A percentile compares a stretch with the other conserved stretches of the same genome.
Conservation (phyloP, 1,140 invertebrate genomes). For the Drosophila insularis region DNA sequence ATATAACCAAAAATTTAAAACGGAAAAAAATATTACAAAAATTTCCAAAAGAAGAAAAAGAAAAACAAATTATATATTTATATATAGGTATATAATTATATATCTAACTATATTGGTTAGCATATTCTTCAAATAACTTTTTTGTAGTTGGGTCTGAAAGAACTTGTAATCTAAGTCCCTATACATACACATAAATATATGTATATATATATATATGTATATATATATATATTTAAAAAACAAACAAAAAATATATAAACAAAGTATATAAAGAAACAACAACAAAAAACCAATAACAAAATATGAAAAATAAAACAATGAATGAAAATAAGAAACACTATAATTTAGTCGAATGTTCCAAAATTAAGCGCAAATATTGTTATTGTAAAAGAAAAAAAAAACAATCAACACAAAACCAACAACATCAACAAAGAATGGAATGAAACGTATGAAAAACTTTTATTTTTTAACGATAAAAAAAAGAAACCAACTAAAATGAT, state of each 20-base stretch:
- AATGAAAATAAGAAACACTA: conserved; percentile 32
- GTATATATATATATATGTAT: conserved; percentile 10
- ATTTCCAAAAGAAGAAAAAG: not conserved
- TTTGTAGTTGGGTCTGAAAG: conserved; percentile 55
- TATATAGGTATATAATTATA: conserved; percentile 7
- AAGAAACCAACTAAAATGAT: conserved; percentile 24
- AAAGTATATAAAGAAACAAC: conserved; percentile 46
- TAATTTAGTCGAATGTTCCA: conserved; percentile 63
- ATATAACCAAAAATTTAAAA: conserved; percentile 11
- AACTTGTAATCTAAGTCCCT: conserved; percentile 63
- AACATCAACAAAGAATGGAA: conserved; percentile 11
- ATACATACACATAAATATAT: conserved; percentile 21
- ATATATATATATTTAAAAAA: too few species aligned
- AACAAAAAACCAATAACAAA: conserved; percentile 41
- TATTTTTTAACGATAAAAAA: conserved; percentile 17
- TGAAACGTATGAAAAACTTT: conserved; percentile 29
- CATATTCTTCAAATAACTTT: conserved; percentile 15
- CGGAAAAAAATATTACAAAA: not conserved
- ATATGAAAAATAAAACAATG: conserved; percentile 28
- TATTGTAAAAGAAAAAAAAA: conserved; percentile 50
- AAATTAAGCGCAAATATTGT: conserved; percentile 71
- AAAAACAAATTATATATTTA: conserved; percentile 10
- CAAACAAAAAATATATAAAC: conserved; percentile 38
- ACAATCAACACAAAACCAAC: conserved; percentile 7
- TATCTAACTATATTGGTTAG: conserved; percentile 10